phyloP scores from a whole-genome alignment of 2,797 vertebrate species.

The Lepus oiostolus region DNA sequence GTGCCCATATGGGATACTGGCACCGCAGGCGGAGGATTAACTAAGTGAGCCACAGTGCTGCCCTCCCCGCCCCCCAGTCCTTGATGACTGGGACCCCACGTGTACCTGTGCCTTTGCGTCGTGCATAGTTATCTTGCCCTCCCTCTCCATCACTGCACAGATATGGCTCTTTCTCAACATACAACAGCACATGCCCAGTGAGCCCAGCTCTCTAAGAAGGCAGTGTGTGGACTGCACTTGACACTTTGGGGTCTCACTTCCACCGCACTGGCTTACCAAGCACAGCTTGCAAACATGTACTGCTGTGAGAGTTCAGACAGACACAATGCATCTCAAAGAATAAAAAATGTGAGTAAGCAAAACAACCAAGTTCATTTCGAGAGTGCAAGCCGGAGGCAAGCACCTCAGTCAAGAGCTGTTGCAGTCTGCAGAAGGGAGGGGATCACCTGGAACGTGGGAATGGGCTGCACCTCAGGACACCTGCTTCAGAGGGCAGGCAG shows the following conservation, averaged over 20 bases:
- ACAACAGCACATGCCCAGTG: too few relatives aligned
- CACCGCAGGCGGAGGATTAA: too few relatives aligned
- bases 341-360: neutral
- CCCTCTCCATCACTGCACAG: neutral
- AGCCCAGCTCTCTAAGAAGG: neutral
- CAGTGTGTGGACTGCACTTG: fast-evolving
- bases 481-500: neutral
- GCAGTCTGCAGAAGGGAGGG: neutral
- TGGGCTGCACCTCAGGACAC: neutral
- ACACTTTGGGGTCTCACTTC: neutral
- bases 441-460: neutral
- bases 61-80: too few relatives aligned
- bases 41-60: too few relatives aligned
- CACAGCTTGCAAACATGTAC: neutral
- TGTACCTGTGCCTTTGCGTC: too few relatives aligned
- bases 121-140: fast-evolving
- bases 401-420: too few relatives aligned
- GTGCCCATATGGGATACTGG: too few relatives aligned
- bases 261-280: neutral
- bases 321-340: neutral
- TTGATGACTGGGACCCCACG: too few relatives aligned
- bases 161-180: neutral
- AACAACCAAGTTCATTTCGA: neutral
- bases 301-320: neutral
- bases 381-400: neutral